Conservation (phyloP, 2,113 vertebrate species). For the Arizona elegans region DNA sequence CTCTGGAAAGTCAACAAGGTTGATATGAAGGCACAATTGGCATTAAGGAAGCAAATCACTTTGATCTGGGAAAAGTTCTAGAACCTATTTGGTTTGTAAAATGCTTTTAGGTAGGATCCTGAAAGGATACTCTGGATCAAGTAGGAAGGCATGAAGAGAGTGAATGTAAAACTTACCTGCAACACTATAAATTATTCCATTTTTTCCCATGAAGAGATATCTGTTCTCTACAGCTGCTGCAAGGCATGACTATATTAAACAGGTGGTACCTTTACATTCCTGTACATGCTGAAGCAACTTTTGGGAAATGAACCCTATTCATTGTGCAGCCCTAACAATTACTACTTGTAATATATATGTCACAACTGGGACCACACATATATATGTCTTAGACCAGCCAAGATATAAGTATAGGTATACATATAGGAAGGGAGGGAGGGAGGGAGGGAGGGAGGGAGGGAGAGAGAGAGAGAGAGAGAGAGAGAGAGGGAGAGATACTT, state of each 20-base stretch:
- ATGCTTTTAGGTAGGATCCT: neutral
- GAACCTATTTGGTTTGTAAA: neutral
- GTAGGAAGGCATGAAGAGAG: neutral
- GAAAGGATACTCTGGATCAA: neutral
- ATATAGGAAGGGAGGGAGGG: too few species aligned
- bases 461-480: too few species aligned
- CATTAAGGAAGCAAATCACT: neutral
- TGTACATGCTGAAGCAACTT: neutral
- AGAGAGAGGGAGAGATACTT: too few species aligned
- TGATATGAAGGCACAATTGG: neutral
- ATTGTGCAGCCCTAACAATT: neutral
- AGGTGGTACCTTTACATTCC: neutral
- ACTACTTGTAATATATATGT: neutral
- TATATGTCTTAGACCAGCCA: too few species aligned
- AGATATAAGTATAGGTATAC: too few species aligned
- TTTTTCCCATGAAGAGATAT: neutral
- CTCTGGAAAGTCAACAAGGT: neutral
- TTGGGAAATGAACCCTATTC: neutral
- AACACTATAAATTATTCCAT: neutral
- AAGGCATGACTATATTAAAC: neutral
- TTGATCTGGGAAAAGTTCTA: neutral
- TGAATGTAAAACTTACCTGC: neutral
- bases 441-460: too few species aligned
- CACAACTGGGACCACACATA: too few species aligned
- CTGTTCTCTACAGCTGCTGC: neutral